Percentiles rank a stretch among this genome's conserved stretches.
Evolutionary conservation across 2,113 vertebrate genomes (phyloP).

Genomic region (Centropus bengalensis): DNA sequence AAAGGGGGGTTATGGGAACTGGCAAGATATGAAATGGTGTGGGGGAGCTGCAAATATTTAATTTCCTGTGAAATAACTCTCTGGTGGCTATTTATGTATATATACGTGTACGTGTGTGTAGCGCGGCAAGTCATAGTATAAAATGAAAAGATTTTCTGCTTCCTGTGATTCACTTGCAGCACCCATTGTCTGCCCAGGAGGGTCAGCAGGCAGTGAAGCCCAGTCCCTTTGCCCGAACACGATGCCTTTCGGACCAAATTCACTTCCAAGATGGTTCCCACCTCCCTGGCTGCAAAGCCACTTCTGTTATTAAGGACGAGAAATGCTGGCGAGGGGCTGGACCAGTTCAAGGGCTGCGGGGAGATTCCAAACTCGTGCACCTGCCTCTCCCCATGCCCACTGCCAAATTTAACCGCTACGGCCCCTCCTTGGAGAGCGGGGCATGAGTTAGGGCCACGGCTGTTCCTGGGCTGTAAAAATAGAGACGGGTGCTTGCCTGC

Average conservation of each 20-base stretch:
- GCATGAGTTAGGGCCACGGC: slow-evolving; percentile 25
- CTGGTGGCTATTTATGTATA: neutral
- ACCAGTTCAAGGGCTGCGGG: neutral
- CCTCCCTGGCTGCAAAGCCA: neutral
- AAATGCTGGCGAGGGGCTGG: neutral
- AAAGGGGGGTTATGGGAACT: slow-evolving; percentile 55
- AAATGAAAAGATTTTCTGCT: slow-evolving; percentile 11
- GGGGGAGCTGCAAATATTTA: slow-evolving; percentile 57
- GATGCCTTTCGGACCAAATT: neutral
- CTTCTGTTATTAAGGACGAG: slow-evolving; percentile 26
- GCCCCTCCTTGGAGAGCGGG: slow-evolving; percentile 6
- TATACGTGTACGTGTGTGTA: neutral
- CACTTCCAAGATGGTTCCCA: slow-evolving; percentile 14
- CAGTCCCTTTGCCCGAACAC: neutral
- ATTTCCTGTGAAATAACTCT: slow-evolving; percentile 64
- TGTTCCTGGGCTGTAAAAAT: slow-evolving; percentile 55
- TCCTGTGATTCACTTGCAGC: neutral
- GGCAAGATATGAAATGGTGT: slow-evolving; percentile 55
- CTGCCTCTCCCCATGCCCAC: slow-evolving; percentile 33
- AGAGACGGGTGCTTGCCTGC: slow-evolving; percentile 39
- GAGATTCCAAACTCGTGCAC: slow-evolving; percentile 52
- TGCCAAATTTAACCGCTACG: slow-evolving; percentile 35
- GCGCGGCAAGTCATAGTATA: neutral
- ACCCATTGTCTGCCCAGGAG: neutral
- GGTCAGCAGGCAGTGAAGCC: neutral